A percentile compares a stretch with the other conserved stretches of the same genome.
phyloP scores from a whole-genome alignment of 2,113 vertebrate genomes.

The Indri indri region DNA sequence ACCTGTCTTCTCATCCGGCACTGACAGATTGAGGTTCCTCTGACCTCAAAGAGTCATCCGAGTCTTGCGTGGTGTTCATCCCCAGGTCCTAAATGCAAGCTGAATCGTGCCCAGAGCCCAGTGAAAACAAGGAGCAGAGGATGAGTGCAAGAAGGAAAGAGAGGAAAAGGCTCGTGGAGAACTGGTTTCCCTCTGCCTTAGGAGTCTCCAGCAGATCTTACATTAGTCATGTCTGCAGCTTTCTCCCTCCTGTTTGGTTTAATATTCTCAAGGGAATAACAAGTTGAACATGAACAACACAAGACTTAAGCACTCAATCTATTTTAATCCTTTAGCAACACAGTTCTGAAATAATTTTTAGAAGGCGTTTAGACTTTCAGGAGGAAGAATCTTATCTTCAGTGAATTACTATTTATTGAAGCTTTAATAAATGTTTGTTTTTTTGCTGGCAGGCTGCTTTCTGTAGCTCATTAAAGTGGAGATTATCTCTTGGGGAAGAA shows the following conservation, averaged over 20 bases:
- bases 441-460: conserved; percentile 53
- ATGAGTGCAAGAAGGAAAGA: background rate
- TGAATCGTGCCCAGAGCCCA: background rate
- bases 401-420: conserved; percentile 74
- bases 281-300: background rate
- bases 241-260: conserved; percentile 21
- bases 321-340: conserved; percentile 61
- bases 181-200: background rate
- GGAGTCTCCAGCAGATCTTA: background rate
- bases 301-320: conserved; percentile 47
- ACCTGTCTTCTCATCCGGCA: background rate
- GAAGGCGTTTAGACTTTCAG: conserved; percentile 54
- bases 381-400: conserved; percentile 52
- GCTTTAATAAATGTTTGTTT: conserved; percentile 72
- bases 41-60: background rate
- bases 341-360: conserved; percentile 71
- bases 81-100: background rate
- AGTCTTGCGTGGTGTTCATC: background rate
- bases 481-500: conserved; percentile 65
- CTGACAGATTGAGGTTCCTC: background rate
- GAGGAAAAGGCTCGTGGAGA: background rate
- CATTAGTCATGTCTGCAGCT: background rate
- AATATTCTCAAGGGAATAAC: conserved; percentile 47
- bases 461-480: conserved; percentile 61
- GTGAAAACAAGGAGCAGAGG: background rate